Evolutionary conservation across 2,113 vertebrate species (phyloP).

Genomic region (Isurus oxyrinchus): DNA sequence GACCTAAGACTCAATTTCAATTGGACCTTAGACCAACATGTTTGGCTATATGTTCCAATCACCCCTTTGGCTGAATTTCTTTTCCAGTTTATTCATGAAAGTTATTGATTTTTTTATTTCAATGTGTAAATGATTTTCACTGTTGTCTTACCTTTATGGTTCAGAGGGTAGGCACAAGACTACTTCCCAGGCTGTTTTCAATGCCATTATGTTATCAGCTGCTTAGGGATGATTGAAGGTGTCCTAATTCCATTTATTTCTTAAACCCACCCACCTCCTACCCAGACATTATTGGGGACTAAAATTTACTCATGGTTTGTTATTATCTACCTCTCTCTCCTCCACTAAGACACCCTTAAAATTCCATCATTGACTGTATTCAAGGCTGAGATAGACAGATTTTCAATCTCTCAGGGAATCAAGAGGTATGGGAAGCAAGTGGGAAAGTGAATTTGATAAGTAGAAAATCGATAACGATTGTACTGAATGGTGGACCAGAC

Average conservation of each 20-base stretch:
- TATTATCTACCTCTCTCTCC: no score
- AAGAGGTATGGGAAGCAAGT: no score
- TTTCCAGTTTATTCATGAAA: neutral
- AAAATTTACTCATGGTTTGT: no score
- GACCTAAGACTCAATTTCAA: neutral
- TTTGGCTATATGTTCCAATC: neutral
- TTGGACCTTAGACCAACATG: neutral
- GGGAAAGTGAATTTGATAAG: no score
- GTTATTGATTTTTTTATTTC: neutral
- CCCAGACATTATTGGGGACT: no score
- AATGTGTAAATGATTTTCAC: neutral
- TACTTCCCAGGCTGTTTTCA: neutral
- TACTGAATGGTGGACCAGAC: no score
- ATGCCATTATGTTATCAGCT: neutral
- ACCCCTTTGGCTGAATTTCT: neutral
- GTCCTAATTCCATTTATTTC: neutral
- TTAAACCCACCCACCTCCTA: no score
- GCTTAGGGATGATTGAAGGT: neutral
- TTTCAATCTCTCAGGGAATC: no score
- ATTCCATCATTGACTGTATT: no score
- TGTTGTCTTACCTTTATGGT: neutral
- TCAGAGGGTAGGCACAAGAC: neutral
- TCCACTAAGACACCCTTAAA: no score
- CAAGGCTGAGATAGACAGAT: no score
- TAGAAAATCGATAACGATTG: no score